A percentile compares a stretch with the other conserved stretches of the same genome.
Evolutionary conservation across 2,888 invertebrate genomes (phyloP).

Genomic region (Synergus itoensis): DNA sequence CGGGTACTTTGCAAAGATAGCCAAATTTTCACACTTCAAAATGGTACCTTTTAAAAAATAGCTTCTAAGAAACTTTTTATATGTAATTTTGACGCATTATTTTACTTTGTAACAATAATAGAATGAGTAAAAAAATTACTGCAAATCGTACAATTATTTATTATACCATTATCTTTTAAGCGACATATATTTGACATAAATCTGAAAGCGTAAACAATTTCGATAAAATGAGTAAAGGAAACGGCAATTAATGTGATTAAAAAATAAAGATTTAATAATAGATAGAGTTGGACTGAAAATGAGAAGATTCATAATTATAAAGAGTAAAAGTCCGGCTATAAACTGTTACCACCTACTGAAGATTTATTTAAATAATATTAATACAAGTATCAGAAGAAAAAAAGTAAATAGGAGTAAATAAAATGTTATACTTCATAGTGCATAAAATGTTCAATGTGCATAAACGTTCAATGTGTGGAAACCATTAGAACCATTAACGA

Average conservation of each 20-base stretch:
- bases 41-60: conserved; percentile 73
- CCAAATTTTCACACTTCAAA: conserved; percentile 72
- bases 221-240: too few relatives aligned
- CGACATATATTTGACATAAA: background rate
- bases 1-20: conserved; percentile 45
- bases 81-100: conserved; percentile 39
- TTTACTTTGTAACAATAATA: background rate
- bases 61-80: conserved; percentile 52
- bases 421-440: background rate
- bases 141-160: background rate
- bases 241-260: too few relatives aligned
- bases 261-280: too few relatives aligned
- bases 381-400: background rate
- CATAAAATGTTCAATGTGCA: too few relatives aligned
- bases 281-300: background rate
- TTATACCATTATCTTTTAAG: background rate
- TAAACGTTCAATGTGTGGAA: background rate
- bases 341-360: background rate
- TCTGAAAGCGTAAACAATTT: too few relatives aligned
- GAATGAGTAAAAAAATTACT: background rate
- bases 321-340: background rate
- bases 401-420: background rate
- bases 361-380: background rate
- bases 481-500: conserved; percentile 41
- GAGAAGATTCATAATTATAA: background rate